Evolutionary conservation across 1,140 invertebrate species (phyloP), one percentile per base, ranked within the genome.

Genomic region (Mamestra configurata): DNA sequence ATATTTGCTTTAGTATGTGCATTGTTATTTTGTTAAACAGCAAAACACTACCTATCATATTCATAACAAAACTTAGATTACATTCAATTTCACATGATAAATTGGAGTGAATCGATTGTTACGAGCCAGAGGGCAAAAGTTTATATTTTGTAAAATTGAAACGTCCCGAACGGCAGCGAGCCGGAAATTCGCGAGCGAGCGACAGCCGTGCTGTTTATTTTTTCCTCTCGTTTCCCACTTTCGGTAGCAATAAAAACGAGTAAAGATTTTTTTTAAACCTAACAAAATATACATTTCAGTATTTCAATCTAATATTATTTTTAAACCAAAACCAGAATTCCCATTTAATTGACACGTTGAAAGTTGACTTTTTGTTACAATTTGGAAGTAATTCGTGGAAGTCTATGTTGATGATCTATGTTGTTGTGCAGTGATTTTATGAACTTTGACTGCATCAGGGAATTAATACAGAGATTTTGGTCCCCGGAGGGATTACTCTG

Each of bases 71-170:
- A 77, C n/a, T 64, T 49, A 75, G 71, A 59, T 76, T 77, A 68
- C 31, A 53, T 77, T 77, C 75, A 68, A 66, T 77, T 61, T 49
- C 43, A 66, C 75, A 55, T 77, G 61, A 77, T 68, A 77, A 66
- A 81, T 81, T 77, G 53, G 66, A 82, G 53, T 55, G 43, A 77
- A 51, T 37, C 79, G 78, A 79, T 85, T 83, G 80, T 82, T 79
- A 59, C 72, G 43, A 61, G 80, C 49, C 46, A 71, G 66, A 81
- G 53, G 77, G 80, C 77, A 82, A 82, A 83, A 87, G 81, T 87
- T 84, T 85, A 82, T 85, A 86, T 88, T 88, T 88, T 84, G 86
- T 88, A 85, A 87, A 87, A 88, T 87, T 87, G 84, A 87, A 87
- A 84, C 70, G 85, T 84, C 79, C 77, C 85, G 80, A 81, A 84